Evolutionary conservation across 2,797 vertebrate genomes (phyloP), one percentile per base, ranked within the genome.

Genomic region (Typhlichthys eigenmanni): DNA sequence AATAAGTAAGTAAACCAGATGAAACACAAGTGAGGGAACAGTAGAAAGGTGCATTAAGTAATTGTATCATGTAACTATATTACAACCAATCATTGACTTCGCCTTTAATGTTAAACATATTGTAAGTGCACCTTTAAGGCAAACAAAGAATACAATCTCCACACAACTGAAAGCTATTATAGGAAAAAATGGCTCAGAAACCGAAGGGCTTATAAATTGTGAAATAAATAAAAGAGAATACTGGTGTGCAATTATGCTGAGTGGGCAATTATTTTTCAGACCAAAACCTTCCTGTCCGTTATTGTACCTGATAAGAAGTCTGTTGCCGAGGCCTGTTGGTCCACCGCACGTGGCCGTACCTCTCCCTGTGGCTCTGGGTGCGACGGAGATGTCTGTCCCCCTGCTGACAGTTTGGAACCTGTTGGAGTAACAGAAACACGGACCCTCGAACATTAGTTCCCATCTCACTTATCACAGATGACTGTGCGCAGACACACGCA

Each of bases 281-380:
- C 11, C 1, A 0, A 3, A 3, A 8, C 29, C 1, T 50, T 10
- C 17, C 29, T 43, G 24, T 24, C 24, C 3, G 3, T 1, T 43
- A 14, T 55, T 52, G 58, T 83, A 92, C 90, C 91, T 86, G 89
- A 73, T n/a, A 88, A 58, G 46, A 88, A 67, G 72, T 91, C 83
- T 46, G 83, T 55, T 2, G 57, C 66, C 29, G 74, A 70, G 72
- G 83, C 83, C 76, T 88, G 86, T 64, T 83, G 90, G 60, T 90
- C 78, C 1, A 70, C 53, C 6, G 72, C 72, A 65, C 1, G 76
- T 12, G 80, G 60, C 13, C 78, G 72, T 60, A 80, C 85, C 56
- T 91, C 88, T 13, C 83, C 85, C 62, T 87, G 87, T 1, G 77
- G 79, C 74, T 90, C 85, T 34, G 76, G 82, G 65, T 55, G 77